These are phyloP conservation scores for Sycophila texana DNA, from an alignment of 2,888 invertebrate genomes.

Conservation along the genomic window DNA sequence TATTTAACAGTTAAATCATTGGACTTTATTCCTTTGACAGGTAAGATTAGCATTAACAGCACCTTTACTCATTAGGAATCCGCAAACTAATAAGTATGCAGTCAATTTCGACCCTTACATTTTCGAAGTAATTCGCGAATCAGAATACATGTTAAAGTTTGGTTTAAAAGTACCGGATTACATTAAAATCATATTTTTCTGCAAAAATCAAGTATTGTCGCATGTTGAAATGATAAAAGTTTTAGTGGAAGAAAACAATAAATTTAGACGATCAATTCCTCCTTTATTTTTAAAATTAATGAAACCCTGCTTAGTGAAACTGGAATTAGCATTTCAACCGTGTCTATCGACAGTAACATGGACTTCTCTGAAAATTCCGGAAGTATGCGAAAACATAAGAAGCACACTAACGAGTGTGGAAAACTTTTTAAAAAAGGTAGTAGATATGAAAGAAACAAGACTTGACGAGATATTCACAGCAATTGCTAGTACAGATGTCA, in stretches of 20 bases:
- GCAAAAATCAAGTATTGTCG: slow-evolving; percentile 82
- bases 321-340: slow-evolving; percentile 85
- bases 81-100: slow-evolving; percentile 80
- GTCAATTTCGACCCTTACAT: slow-evolving; percentile 87
- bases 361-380: slow-evolving; percentile 86
- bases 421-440: slow-evolving; percentile 82
- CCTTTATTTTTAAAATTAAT: slow-evolving; percentile 84
- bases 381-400: slow-evolving; percentile 80
- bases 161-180: slow-evolving; percentile 85
- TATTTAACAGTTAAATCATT: background rate
- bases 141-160: slow-evolving; percentile 88
- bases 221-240: slow-evolving; percentile 80
- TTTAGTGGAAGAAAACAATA: slow-evolving; percentile 81
- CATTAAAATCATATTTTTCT: slow-evolving; percentile 85
- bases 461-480: slow-evolving; percentile 83
- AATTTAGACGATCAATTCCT: slow-evolving; percentile 78
- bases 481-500: slow-evolving; percentile 80
- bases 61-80: slow-evolving; percentile 84
- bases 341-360: slow-evolving; percentile 88
- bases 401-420: slow-evolving; percentile 80
- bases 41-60: slow-evolving; percentile 82
- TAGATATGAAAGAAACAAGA: slow-evolving; percentile 86
- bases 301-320: slow-evolving; percentile 81
- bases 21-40: slow-evolving; percentile 69
- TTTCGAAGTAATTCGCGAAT: slow-evolving; percentile 85